phyloP scores from a whole-genome alignment of 2,888 invertebrate genomes.

The Ecliptopera silaceata region DNA sequence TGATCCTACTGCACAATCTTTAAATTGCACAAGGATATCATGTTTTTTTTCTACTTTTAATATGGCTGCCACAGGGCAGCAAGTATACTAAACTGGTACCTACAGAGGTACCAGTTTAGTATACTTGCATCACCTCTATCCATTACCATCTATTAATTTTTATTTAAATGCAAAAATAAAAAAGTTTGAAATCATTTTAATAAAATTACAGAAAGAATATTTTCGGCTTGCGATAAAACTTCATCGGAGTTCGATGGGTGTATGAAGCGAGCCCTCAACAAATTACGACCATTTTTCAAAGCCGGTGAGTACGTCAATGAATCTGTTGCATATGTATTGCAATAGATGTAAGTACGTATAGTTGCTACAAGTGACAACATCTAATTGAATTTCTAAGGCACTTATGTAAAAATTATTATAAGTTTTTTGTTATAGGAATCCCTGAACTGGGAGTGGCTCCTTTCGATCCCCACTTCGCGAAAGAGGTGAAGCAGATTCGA shows the following conservation, averaged over 20 bases:
- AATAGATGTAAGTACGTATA: no score
- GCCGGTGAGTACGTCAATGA: slow-evolving; percentile 75
- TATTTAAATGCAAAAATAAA: no score
- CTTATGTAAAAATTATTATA: no score
- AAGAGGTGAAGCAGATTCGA: slow-evolving; percentile 85
- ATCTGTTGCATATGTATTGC: no score
- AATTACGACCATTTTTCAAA: slow-evolving; percentile 87
- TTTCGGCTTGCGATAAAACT: slow-evolving; percentile 84
- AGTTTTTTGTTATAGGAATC: slow-evolving; percentile 81
- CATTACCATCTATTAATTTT: no score
- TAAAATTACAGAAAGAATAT: slow-evolving; percentile 75
- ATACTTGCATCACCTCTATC: no score
- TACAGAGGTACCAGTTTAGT: no score
- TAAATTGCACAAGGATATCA: slow-evolving; percentile 3
- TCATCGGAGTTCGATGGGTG: slow-evolving; percentile 87
- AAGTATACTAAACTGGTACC: not conserved
- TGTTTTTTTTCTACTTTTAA: not conserved
- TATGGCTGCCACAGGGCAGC: no score
- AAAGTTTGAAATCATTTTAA: no score
- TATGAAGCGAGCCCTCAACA: slow-evolving; percentile 88
- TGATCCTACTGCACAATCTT: slow-evolving; percentile 9
- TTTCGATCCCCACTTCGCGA: slow-evolving; percentile 90
- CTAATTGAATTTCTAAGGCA: no score
- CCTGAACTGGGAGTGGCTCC: slow-evolving; percentile 88
- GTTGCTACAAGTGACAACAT: not conserved